Percentiles rank a stretch among this genome's conserved stretches.
These are phyloP conservation scores for Chalcis sispes DNA, from an alignment of 2,888 invertebrate species.

Conservation along the genomic window DNA sequence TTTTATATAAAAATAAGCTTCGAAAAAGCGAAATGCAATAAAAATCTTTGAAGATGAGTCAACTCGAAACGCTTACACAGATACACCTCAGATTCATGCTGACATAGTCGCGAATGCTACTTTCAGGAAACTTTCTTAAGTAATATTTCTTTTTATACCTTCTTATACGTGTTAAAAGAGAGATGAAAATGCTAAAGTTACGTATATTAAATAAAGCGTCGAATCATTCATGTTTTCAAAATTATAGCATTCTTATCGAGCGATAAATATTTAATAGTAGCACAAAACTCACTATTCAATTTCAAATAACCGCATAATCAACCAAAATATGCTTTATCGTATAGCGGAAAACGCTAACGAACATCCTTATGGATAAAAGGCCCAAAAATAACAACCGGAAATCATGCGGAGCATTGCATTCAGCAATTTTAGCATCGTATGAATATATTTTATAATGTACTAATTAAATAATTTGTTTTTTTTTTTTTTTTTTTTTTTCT, in stretches of 20 bases:
- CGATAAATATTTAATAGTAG: too few relatives aligned
- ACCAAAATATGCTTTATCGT: conserved; percentile 30
- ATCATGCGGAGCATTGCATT: too few relatives aligned
- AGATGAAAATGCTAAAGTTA: too few relatives aligned
- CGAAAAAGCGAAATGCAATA: conserved; percentile 35
- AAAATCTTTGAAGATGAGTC: conserved; percentile 40
- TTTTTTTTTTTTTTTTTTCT: too few relatives aligned
- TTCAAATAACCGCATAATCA: conserved; percentile 30
- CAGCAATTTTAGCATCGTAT: too few relatives aligned
- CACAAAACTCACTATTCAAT: background rate
- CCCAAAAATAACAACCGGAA: conserved; percentile 38
- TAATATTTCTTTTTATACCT: background rate
- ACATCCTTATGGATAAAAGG: conserved; percentile 46
- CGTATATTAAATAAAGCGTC: too few relatives aligned
- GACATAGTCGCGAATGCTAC: background rate
- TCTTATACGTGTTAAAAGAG: too few relatives aligned
- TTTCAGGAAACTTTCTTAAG: background rate
- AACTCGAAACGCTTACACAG: background rate
- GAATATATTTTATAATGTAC: too few relatives aligned
- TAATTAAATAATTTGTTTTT: too few relatives aligned
- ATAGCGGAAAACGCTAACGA: conserved; percentile 40
- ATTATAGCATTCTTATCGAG: background rate
- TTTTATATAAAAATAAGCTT: conserved; percentile 12
- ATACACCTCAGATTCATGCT: conserved; percentile 29
- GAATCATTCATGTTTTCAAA: too few relatives aligned